Conservation (phyloP, 2,113 vertebrate species). For the Platysteira castanea region DNA sequence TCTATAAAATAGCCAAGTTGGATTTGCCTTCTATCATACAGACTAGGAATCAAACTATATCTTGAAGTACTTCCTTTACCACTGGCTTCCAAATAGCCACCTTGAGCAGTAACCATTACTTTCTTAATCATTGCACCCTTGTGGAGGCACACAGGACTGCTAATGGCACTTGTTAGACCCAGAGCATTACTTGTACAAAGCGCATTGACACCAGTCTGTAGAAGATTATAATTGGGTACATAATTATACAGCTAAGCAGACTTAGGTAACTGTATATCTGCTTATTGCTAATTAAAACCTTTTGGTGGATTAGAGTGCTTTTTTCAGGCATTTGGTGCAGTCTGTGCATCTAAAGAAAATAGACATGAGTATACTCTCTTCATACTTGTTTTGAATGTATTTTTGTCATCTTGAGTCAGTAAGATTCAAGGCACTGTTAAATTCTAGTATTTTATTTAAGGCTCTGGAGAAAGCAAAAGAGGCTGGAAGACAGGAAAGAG, state of each 20-base stretch:
- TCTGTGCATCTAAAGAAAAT: not conserved
- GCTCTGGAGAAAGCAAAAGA: constrained; percentile 97
- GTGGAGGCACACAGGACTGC: not conserved
- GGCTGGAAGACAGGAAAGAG: constrained; percentile 90
- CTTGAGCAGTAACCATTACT: not conserved
- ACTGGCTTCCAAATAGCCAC: not conserved
- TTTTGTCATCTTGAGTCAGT: not conserved
- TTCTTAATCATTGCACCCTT: not conserved
- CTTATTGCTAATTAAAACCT: not conserved
- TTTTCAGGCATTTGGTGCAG: not conserved
- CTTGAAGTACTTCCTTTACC: not conserved
- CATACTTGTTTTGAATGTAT: not conserved
- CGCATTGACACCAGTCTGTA: not conserved
- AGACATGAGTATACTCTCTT: not conserved
- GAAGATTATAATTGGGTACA: not conserved
- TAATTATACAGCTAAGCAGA: not conserved
- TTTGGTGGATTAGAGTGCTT: not conserved
- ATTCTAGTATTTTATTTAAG: constrained; percentile 63
- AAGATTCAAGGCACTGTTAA: not conserved
- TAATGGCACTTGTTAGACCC: not conserved
- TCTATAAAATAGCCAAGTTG: not conserved
- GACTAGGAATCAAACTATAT: not conserved
- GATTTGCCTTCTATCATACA: not conserved
- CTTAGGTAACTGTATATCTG: not conserved
- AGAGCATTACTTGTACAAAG: not conserved